These are phyloP conservation scores for Euthynnus affinis DNA, from an alignment of 2,797 vertebrate species.

Conservation along the genomic window DNA sequence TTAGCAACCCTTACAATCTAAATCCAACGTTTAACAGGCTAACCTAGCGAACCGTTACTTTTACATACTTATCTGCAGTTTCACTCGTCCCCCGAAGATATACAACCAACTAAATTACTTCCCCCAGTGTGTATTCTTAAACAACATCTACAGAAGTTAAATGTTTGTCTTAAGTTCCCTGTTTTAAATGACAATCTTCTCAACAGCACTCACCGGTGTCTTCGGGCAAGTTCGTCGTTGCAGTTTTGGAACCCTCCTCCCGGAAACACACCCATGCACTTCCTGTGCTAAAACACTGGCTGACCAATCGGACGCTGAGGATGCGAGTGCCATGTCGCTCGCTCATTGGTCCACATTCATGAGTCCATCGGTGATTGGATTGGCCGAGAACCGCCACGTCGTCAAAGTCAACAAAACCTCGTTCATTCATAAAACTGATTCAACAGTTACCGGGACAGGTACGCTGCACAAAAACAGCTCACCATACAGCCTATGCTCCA, in stretches of 20 bases:
- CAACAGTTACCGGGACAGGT: too few relatives aligned
- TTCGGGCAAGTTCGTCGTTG: constrained; percentile 69
- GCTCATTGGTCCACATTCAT: constrained; percentile 82
- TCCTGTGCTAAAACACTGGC: constrained; percentile 67
- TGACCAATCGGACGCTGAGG: constrained; percentile 62
- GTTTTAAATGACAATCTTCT: background rate
- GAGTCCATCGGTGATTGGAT: constrained; percentile 78
- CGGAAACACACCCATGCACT: constrained; percentile 83
- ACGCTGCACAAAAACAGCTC: background rate
- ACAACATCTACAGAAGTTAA: rapidly evolving
- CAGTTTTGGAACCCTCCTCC: constrained; percentile 45
- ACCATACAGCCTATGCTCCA: too few relatives aligned
- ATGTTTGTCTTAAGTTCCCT: rapidly evolving
- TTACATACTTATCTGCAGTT: background rate
- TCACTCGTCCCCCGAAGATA: background rate
- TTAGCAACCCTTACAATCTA: constrained; percentile 7
- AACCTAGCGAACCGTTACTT: constrained; percentile 47
- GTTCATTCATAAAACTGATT: constrained; percentile 73
- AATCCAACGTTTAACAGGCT: constrained; percentile 32
- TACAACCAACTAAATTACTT: rapidly evolving
- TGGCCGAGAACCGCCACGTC: constrained; percentile 94
- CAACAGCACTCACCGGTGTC: constrained; percentile 71
- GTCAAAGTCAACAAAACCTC: constrained; percentile 80
- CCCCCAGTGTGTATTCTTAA: background rate
- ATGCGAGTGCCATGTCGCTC: constrained; percentile 68